These are phyloP conservation scores for Napeogenes sylphis DNA, from an alignment of 2,888 invertebrate genomes.

Conservation along the genomic window DNA sequence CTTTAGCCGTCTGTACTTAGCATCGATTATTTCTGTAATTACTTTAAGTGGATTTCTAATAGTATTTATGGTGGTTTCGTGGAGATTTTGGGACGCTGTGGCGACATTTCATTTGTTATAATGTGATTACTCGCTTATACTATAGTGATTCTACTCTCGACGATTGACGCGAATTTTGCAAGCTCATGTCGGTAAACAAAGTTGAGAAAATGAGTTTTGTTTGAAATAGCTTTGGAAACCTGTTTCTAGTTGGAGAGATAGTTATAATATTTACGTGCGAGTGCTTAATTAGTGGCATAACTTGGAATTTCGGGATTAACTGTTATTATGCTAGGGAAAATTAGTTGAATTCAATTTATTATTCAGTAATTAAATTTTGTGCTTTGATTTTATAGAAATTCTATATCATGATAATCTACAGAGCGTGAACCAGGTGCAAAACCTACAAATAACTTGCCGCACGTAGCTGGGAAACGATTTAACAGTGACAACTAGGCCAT, in stretches of 20 bases:
- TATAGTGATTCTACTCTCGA: conserved; percentile 23
- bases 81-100: conserved; percentile 34
- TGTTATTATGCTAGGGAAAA: neutral
- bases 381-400: neutral
- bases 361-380: neutral
- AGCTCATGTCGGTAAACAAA: conserved; percentile 26
- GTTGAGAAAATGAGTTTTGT: conserved; percentile 29
- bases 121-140: conserved; percentile 29
- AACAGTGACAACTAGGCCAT: conserved; percentile 17
- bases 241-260: conserved; percentile 21
- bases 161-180: conserved; percentile 26
- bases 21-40: conserved; percentile 57
- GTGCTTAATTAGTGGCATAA: no score
- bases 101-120: conserved; percentile 33
- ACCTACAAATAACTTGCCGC: conserved; percentile 6
- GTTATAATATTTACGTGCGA: conserved; percentile 17
- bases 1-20: conserved; percentile 51
- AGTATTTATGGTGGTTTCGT: conserved; percentile 49
- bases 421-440: neutral
- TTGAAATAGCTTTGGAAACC: conserved; percentile 23
- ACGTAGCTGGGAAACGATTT: conserved; percentile 22
- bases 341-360: neutral
- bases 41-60: conserved; percentile 63
- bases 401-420: conserved; percentile 15
- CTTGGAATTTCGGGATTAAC: neutral